Percentiles rank a stretch among this genome's conserved stretches.
Conservation (phyloP, 1,140 invertebrate species). For the Aphaenogaster rudis region DNA sequence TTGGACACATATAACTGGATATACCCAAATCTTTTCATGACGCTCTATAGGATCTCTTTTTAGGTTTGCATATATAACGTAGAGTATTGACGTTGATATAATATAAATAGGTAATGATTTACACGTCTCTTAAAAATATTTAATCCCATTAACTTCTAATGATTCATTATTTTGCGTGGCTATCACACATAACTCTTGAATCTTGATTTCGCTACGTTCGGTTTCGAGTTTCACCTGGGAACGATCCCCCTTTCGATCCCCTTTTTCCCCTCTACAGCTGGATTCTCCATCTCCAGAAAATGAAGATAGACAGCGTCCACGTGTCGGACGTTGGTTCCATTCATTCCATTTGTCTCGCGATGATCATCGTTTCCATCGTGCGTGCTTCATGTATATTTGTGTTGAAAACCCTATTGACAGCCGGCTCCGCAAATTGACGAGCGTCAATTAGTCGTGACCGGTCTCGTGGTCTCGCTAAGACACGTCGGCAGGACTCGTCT, state of each 20-base stretch:
- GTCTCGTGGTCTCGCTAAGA: slow-evolving; percentile 69
- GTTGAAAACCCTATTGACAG: slow-evolving; percentile 64
- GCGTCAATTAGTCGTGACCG: slow-evolving; percentile 76
- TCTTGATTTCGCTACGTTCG: slow-evolving; percentile 47
- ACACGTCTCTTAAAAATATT: slow-evolving; percentile 5
- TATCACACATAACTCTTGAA: neutral
- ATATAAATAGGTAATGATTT: neutral
- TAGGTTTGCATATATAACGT: neutral
- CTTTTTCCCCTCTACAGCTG: slow-evolving; percentile 32
- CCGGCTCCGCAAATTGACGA: slow-evolving; percentile 69
- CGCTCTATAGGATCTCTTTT: neutral
- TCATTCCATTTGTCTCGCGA: slow-evolving; percentile 38
- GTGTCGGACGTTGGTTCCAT: slow-evolving; percentile 66
- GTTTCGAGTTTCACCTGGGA: slow-evolving; percentile 75
- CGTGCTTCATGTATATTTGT: neutral
- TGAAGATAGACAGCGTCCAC: slow-evolving; percentile 80
- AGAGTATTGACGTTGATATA: neutral
- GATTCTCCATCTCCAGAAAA: slow-evolving; percentile 72
- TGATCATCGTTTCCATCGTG: slow-evolving; percentile 50
- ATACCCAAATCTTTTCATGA: neutral
- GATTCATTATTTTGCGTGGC: slow-evolving; percentile 16
- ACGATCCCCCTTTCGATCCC: slow-evolving; percentile 26
- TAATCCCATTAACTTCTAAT: slow-evolving; percentile 44
- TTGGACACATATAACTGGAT: slow-evolving; percentile 1
- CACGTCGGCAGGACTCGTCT: slow-evolving; percentile 71